Percentiles rank a stretch among this genome's conserved stretches.
Conservation (phyloP, 64 coral and sea anemone genomes). For the Catalaphyllia jardinei region DNA sequence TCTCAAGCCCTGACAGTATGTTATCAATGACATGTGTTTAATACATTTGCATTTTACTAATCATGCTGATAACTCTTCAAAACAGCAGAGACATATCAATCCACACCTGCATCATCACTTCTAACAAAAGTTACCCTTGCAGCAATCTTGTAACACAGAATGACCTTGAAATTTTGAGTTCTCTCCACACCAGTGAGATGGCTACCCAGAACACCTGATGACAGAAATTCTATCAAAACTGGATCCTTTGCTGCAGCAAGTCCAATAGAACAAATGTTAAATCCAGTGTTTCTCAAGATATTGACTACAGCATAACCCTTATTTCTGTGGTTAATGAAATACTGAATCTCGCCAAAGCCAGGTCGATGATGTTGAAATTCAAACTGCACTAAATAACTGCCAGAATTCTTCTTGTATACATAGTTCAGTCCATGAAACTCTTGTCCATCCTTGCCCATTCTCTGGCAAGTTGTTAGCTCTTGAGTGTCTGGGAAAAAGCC, state of each 20-base stretch:
- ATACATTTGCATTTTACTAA: neutral
- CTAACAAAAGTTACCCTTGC: slow-evolving; percentile 29
- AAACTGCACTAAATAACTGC: slow-evolving; percentile 44
- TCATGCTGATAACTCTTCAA: slow-evolving; percentile 72
- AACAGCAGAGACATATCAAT: slow-evolving; percentile 59
- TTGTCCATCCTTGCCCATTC: slow-evolving; percentile 41
- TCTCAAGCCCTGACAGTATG: neutral
- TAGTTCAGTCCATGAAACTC: slow-evolving; percentile 45
- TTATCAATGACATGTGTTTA: neutral
- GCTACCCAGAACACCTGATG: slow-evolving; percentile 41
- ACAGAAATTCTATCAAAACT: too few relatives aligned
- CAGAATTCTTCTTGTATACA: slow-evolving; percentile 27
- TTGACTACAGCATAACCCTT: slow-evolving; percentile 58
- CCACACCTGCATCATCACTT: slow-evolving; percentile 48
- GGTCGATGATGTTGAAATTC: neutral
- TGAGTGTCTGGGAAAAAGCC: slow-evolving; percentile 22
- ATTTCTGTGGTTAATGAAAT: slow-evolving; percentile 38
- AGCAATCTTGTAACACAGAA: slow-evolving; percentile 27
- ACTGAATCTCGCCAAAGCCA: slow-evolving; percentile 51
- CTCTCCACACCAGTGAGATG: slow-evolving; percentile 20
- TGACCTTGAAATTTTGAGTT: slow-evolving; percentile 34
- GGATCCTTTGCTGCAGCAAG: too few relatives aligned
- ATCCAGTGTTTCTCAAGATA: neutral
- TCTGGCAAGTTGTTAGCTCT: slow-evolving; percentile 16
- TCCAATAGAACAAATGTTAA: neutral